Base-by-base conservation (phyloP, 2,797 vertebrate genomes). In the Anas bernieri region DNA sequence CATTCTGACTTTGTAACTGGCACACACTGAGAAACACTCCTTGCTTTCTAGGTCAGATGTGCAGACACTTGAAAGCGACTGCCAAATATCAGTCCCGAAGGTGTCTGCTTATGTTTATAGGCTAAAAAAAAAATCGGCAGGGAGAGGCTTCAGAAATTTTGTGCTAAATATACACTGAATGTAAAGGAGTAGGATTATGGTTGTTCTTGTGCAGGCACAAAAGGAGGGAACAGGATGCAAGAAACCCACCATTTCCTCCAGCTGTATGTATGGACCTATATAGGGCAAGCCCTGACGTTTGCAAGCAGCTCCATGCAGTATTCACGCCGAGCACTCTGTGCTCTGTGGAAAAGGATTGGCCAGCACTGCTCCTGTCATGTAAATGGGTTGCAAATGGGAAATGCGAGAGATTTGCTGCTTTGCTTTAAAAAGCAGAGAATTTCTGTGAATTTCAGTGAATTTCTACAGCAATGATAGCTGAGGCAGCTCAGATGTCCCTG, bases 41-140 rank as follows among this genome's bases (percentile, higher is more conserved):
- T 41, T 77, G 5, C 76, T 97, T 97, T 97, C 89, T 96, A 94
- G 96, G 93, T 96, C 96, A 96, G 31, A 88, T 25, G 48, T 7
- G 70, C 41, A 96, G 78, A 89, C 74, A 81, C 83, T 88, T 93
- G 88, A 96, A 96, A 97, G 91, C 83, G 74, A 80, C 83, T 95
- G 94, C 91, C 92, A 96, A 89, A 17, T 73, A 86, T 31, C 77
- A 80, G 76, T 88, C 85, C 83, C 90, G 72, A 77, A 92, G 92
- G 92, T 91, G 59, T 84, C 90, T 93, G 74, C 52, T 88, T 82
- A 75, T 83, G 76, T 86, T 86, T 85, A 86, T 39, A 79, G 56
- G 31, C 30, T 73, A 37, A 84, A 78, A 81, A 72, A 8, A 64
- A 46, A 73, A 54, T 30, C 61, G 45, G 14, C 59, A 89, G 30